Evolutionary conservation across 1,140 invertebrate genomes (phyloP).

Genomic region (Drosophila grimshawi): DNA sequence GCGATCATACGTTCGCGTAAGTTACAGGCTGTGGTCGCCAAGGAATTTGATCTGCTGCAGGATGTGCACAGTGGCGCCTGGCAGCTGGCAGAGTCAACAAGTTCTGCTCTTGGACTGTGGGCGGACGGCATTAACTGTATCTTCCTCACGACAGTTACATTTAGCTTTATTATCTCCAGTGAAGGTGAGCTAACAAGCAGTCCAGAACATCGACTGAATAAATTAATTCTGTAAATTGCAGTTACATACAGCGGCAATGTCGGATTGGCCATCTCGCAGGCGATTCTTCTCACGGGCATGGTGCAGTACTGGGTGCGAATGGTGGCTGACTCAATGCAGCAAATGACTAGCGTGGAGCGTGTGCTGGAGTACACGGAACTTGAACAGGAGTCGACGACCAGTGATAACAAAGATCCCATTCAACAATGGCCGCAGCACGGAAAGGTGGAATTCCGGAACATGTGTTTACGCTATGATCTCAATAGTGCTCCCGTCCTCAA

Average conservation of each 20-base stretch:
- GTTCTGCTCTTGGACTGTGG: slow-evolving; percentile 90
- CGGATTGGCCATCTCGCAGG: slow-evolving; percentile 92
- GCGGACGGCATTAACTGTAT: slow-evolving; percentile 89
- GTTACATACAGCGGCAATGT: slow-evolving; percentile 88
- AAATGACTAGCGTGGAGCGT: slow-evolving; percentile 93
- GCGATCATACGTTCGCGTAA: slow-evolving; percentile 91
- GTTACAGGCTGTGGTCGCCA: slow-evolving; percentile 88
- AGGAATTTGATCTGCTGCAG: slow-evolving; percentile 89
- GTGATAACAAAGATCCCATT: slow-evolving; percentile 66
- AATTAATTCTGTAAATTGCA: slow-evolving; percentile 43
- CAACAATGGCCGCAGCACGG: slow-evolving; percentile 85
- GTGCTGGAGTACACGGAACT: slow-evolving; percentile 90
- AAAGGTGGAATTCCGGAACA: slow-evolving; percentile 87
- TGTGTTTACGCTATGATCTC: slow-evolving; percentile 88
- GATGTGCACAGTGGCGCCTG: slow-evolving; percentile 88
- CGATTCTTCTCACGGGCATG: slow-evolving; percentile 92
- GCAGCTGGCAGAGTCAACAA: slow-evolving; percentile 87
- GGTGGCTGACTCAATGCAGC: slow-evolving; percentile 92
- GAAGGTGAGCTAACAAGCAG: slow-evolving; percentile 60
- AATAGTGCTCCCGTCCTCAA: slow-evolving; percentile 89
- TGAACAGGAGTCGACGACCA: slow-evolving; percentile 77
- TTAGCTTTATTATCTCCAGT: slow-evolving; percentile 85
- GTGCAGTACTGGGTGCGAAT: slow-evolving; percentile 94
- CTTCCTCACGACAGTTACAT: slow-evolving; percentile 87
- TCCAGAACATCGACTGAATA: not conserved